phyloP scores from a whole-genome alignment of 2,888 invertebrate species.

The Epistrophella euchroma region DNA sequence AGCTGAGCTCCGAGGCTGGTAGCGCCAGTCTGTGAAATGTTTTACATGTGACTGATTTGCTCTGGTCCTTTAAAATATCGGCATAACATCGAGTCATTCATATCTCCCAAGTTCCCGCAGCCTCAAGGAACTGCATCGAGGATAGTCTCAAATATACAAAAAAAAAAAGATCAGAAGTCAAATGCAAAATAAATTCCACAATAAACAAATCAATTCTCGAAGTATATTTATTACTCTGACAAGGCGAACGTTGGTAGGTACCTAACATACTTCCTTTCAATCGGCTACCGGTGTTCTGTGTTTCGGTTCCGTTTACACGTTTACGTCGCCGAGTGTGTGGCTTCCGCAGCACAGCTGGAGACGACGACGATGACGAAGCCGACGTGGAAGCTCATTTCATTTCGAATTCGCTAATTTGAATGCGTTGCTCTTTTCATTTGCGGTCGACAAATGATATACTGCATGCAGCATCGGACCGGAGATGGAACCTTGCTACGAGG shows the following conservation, averaged over 20 bases:
- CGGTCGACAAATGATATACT: slow-evolving; percentile 76
- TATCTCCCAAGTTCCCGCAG: background rate
- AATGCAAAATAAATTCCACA: slow-evolving; percentile 74
- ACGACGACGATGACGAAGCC: slow-evolving; percentile 20
- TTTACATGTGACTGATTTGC: slow-evolving; percentile 69
- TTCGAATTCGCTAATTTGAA: slow-evolving; percentile 75
- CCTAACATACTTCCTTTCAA: slow-evolving; percentile 65
- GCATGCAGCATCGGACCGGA: slow-evolving; percentile 39
- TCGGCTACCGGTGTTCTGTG: slow-evolving; percentile 75
- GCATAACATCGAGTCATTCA: slow-evolving; percentile 27
- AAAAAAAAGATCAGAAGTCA: slow-evolving; percentile 53
- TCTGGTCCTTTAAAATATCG: slow-evolving; percentile 53
- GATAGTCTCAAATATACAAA: background rate
- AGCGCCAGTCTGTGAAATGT: slow-evolving; percentile 73
- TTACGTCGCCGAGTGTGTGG: slow-evolving; percentile 55
- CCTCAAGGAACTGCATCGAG: slow-evolving; percentile 11
- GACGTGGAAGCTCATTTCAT: slow-evolving; percentile 65
- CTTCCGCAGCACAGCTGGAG: slow-evolving; percentile 75
- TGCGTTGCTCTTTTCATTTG: slow-evolving; percentile 76
- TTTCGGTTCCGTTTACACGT: slow-evolving; percentile 41
- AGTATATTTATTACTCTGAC: slow-evolving; percentile 73
- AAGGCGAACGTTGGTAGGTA: slow-evolving; percentile 49
- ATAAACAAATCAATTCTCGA: slow-evolving; percentile 75
- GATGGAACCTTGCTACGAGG: slow-evolving; percentile 47
- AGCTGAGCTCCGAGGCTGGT: slow-evolving; percentile 23